Evolutionary conservation across 2,797 vertebrate genomes (phyloP).

Genomic region (Falco novaeseelandiae): DNA sequence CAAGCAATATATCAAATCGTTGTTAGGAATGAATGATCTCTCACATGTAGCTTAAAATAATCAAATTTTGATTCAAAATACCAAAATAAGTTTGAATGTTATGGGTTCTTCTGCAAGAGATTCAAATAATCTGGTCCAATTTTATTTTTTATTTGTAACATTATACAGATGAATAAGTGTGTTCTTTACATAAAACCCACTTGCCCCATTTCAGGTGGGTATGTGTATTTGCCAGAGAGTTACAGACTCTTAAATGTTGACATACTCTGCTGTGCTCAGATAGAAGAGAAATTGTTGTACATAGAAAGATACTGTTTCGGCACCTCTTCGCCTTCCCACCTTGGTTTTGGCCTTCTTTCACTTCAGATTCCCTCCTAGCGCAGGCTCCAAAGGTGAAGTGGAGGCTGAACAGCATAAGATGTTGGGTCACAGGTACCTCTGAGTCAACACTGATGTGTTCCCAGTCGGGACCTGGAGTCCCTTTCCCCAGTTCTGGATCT

Average conservation of each 20-base stretch:
- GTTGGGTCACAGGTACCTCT: rapidly evolving
- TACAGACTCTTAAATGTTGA: neutral
- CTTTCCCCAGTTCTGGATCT: neutral
- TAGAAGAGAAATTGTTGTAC: neutral
- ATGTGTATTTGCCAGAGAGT: neutral
- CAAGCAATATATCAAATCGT: conserved; percentile 25
- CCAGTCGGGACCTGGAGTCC: neutral
- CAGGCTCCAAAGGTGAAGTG: neutral
- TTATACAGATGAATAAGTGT: conserved; percentile 6
- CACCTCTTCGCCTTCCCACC: neutral
- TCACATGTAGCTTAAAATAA: conserved; percentile 35
- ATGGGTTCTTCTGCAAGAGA: neutral
- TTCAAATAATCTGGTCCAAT: neutral
- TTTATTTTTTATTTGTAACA: conserved; percentile 39
- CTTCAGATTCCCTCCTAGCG: neutral
- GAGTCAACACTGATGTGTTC: neutral
- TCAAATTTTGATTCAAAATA: conserved; percentile 29
- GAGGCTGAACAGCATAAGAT: neutral
- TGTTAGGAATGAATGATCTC: conserved; percentile 35
- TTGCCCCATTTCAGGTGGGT: neutral
- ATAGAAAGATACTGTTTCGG: neutral
- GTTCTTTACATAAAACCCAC: neutral
- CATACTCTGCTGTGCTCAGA: neutral
- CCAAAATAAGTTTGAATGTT: neutral
- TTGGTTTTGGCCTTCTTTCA: neutral